Conservation (phyloP, 2,888 invertebrate genomes). For the Nesidiocoris tenuis region DNA sequence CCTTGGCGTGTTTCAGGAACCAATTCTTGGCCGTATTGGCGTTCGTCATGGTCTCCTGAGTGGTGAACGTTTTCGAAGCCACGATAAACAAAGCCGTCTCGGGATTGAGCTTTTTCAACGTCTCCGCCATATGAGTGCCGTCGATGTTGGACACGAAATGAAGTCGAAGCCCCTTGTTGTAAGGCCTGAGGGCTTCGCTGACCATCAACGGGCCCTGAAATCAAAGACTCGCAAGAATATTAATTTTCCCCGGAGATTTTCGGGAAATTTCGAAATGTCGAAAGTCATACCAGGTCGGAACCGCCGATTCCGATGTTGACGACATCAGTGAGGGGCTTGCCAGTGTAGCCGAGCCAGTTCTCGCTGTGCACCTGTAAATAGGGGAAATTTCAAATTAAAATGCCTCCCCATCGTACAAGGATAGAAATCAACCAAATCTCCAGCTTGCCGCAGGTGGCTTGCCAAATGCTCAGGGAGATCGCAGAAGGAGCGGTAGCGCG, state of each 20-base stretch:
- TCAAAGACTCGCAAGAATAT: slow-evolving; percentile 2
- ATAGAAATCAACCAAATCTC: no score
- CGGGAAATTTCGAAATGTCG: slow-evolving; percentile 45
- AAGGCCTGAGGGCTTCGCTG: slow-evolving; percentile 93
- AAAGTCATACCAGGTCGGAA: slow-evolving; percentile 78
- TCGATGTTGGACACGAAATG: slow-evolving; percentile 99
- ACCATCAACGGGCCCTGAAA: slow-evolving; percentile 93
- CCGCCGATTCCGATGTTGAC: slow-evolving; percentile 99
- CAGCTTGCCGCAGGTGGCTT: no score
- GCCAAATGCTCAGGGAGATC: no score
- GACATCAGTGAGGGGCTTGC: slow-evolving; percentile 92
- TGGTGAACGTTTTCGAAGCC: slow-evolving; percentile 99
- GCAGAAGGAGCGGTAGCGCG: no score
- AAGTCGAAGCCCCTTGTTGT: slow-evolving; percentile 77
- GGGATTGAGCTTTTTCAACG: slow-evolving; percentile 81
- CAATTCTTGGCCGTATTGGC: slow-evolving; percentile 96
- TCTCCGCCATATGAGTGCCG: slow-evolving; percentile 95
- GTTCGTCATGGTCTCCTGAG: slow-evolving; percentile 98
- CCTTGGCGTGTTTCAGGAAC: slow-evolving; percentile 66
- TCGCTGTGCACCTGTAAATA: slow-evolving; percentile 57
- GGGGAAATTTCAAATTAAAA: slow-evolving; percentile 24
- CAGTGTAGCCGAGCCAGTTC: slow-evolving; percentile 74
- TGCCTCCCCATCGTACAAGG: no score
- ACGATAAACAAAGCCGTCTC: slow-evolving; percentile 97
- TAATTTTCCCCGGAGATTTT: not conserved